phyloP scores from a whole-genome alignment of 2,113 vertebrate genomes.

The Anthoscopus minutus region DNA sequence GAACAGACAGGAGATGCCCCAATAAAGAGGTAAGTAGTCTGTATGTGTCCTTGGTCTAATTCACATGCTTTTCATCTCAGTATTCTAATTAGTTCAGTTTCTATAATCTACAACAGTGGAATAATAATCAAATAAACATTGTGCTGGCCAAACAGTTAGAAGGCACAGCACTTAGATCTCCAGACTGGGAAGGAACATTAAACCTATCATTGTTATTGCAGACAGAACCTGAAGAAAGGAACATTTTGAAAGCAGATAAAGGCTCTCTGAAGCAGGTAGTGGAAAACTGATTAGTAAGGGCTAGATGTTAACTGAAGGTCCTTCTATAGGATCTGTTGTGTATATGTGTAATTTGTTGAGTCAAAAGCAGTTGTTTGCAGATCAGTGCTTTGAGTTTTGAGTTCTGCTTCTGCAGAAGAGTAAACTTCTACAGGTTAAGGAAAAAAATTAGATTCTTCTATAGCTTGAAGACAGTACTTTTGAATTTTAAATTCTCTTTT shows the following conservation, averaged over 20 bases:
- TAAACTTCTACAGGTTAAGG: not conserved
- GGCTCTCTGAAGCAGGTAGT: not conserved
- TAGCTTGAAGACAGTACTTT: not conserved
- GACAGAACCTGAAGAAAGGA: not conserved
- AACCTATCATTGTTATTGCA: not conserved
- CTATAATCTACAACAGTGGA: not conserved
- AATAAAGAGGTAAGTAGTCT: constrained; percentile 80
- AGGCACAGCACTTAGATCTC: not conserved
- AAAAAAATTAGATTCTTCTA: not conserved
- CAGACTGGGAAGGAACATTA: not conserved
- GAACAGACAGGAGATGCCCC: constrained; percentile 94
- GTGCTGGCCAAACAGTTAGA: not conserved
- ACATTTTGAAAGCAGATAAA: not conserved
- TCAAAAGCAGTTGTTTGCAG: not conserved
- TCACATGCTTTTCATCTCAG: not conserved
- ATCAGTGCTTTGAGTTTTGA: not conserved
- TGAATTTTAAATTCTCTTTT: not conserved
- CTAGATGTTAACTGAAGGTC: not conserved
- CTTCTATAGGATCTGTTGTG: not conserved
- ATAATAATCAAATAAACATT: not conserved
- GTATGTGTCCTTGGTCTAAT: not conserved
- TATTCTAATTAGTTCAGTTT: not conserved
- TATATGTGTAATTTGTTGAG: not conserved
- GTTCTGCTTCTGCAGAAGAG: not conserved
- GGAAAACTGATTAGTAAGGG: not conserved